These are phyloP conservation scores for Noctua janthe DNA, from an alignment of 2,888 invertebrate genomes.

Conservation along the genomic window DNA sequence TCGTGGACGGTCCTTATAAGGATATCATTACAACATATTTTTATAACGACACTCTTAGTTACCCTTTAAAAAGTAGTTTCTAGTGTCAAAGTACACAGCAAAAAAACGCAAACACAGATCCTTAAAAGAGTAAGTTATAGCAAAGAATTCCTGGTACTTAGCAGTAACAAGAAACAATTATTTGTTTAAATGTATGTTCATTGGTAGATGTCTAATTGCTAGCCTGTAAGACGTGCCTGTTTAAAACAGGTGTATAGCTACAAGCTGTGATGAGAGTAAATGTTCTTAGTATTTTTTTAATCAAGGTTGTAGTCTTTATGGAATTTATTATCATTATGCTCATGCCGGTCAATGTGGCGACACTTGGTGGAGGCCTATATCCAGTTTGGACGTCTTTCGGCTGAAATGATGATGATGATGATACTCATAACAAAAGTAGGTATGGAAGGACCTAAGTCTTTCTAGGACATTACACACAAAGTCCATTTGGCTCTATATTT, in stretches of 20 bases:
- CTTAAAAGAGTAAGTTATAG: constrained; percentile 22
- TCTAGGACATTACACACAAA: neutral
- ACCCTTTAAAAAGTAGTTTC: neutral
- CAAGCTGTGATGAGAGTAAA: constrained; percentile 15
- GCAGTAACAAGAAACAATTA: constrained; percentile 41
- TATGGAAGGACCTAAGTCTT: neutral
- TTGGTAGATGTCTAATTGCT: constrained; percentile 53
- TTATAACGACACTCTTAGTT: neutral
- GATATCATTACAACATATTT: neutral
- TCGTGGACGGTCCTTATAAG: neutral
- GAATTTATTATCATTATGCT: neutral
- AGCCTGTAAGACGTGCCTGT: constrained; percentile 33
- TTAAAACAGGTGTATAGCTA: constrained; percentile 47
- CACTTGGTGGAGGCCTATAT: no score
- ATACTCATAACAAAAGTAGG: neutral
- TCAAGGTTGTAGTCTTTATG: neutral
- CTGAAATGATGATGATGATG: no score
- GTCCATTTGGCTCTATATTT: neutral
- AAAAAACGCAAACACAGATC: constrained; percentile 4
- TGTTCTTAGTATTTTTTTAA: neutral
- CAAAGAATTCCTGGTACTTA: constrained; percentile 24
- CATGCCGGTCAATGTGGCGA: no score
- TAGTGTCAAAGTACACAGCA: neutral
- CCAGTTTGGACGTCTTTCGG: no score
- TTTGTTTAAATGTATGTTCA: constrained; percentile 52